A percentile compares a stretch with the other conserved stretches of the same genome.
These are phyloP conservation scores for Rhamnusium bicolor DNA, from an alignment of 2,888 invertebrate genomes.

Conservation along the genomic window DNA sequence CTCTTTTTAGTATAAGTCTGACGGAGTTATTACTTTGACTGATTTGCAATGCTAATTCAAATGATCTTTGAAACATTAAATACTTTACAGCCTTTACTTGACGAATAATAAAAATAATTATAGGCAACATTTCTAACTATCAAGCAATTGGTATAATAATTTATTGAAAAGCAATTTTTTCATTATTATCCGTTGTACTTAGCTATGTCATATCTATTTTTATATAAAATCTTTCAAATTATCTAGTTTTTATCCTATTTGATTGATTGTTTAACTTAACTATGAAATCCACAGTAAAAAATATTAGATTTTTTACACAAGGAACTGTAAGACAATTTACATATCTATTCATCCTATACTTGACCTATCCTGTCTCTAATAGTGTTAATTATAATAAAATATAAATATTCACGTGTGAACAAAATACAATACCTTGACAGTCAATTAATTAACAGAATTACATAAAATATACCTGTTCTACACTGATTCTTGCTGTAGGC, in stretches of 20 bases:
- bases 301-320: too few relatives aligned
- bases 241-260: background rate
- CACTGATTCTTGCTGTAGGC: conserved; percentile 78
- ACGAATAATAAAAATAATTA: background rate
- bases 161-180: background rate
- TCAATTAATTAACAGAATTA: background rate
- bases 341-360: background rate
- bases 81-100: too few relatives aligned
- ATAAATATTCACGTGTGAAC: background rate
- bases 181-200: background rate
- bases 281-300: too few relatives aligned
- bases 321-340: background rate
- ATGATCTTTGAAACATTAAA: too few relatives aligned
- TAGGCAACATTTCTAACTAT: background rate
- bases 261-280: background rate
- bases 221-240: background rate
- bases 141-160: background rate
- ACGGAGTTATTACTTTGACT: too few relatives aligned
- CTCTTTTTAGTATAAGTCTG: too few relatives aligned
- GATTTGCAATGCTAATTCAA: too few relatives aligned
- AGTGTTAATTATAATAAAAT: too few relatives aligned
- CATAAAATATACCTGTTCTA: conserved; percentile 75
- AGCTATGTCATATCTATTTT: background rate
- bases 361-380: conserved; percentile 15
- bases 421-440: background rate